Evolutionary conservation across 2,888 invertebrate species (phyloP).

Genomic region (Acanthopleura granulata): DNA sequence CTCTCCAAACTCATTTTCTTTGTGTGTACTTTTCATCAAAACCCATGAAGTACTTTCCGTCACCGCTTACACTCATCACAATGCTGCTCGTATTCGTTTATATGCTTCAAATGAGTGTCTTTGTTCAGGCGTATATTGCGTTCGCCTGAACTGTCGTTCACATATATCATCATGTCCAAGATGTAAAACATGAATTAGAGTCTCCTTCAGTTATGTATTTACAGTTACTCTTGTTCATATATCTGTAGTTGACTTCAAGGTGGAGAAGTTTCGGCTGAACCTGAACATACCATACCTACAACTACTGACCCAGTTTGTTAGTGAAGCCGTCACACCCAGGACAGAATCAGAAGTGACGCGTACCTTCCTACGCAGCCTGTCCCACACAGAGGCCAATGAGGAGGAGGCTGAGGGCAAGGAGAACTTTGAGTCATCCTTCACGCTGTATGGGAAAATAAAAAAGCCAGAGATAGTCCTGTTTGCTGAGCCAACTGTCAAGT

Average conservation of each 20-base stretch:
- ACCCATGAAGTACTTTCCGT: no score
- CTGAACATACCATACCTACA: slow-evolving; percentile 80
- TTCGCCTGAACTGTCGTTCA: no score
- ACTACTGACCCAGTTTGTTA: slow-evolving; percentile 75
- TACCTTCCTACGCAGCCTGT: neutral
- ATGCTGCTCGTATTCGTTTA: no score
- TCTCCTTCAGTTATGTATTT: no score
- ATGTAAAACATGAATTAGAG: no score
- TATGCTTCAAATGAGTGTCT: no score
- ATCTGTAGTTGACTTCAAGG: slow-evolving; percentile 77
- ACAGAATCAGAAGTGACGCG: neutral
- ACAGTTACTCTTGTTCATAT: neutral
- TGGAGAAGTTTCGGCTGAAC: slow-evolving; percentile 81
- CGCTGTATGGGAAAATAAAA: slow-evolving; percentile 80
- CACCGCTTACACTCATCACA: no score
- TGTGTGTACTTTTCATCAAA: no score
- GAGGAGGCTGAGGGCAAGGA: slow-evolving; percentile 71
- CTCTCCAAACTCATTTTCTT: no score
- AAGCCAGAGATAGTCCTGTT: slow-evolving; percentile 84
- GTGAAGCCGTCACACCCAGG: slow-evolving; percentile 73
- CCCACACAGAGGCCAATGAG: slow-evolving; percentile 73
- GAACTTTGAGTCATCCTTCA: slow-evolving; percentile 71
- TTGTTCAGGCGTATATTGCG: no score
- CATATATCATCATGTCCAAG: no score
- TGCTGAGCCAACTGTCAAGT: slow-evolving; percentile 71